phyloP scores from a whole-genome alignment of 2,888 invertebrate genomes.

The Patella ulyssiponensis region DNA sequence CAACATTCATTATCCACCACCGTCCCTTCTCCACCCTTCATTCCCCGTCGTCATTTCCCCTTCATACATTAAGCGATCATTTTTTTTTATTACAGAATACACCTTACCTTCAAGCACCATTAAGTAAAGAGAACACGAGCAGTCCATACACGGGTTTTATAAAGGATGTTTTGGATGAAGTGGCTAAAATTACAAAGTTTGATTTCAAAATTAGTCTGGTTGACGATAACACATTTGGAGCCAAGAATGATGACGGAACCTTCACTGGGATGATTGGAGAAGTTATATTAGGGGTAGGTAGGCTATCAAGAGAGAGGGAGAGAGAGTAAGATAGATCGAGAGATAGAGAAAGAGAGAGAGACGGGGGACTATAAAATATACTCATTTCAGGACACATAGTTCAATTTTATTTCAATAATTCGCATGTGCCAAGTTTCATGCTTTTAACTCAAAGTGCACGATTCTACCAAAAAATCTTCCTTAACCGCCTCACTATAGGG shows the following conservation, averaged over 20 bases:
- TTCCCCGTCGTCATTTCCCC: neutral
- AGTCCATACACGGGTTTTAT: conserved; percentile 46
- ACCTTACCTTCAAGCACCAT: conserved; percentile 28
- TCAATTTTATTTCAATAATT: neutral
- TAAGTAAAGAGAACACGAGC: conserved; percentile 10
- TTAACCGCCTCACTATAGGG: too few species aligned
- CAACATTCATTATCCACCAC: neutral
- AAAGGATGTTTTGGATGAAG: conserved; percentile 47
- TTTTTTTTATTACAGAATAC: conserved; percentile 24
- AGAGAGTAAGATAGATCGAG: too few species aligned
- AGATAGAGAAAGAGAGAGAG: too few species aligned
- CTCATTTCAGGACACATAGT: too few species aligned
- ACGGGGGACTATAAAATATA: too few species aligned
- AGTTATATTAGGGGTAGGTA: conserved; percentile 43
- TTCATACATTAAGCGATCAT: conserved; percentile 13
- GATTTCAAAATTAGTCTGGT: conserved; percentile 39
- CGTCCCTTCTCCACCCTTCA: neutral
- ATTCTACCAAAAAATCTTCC: too few species aligned
- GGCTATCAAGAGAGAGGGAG: neutral
- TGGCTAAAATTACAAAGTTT: conserved; percentile 31
- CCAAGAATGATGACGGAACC: conserved; percentile 34
- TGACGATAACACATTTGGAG: conserved; percentile 37
- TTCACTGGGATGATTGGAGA: conserved; percentile 57
- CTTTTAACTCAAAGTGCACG: too few species aligned
- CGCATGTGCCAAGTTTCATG: too few species aligned